Evolutionary conservation across 2,888 invertebrate species (phyloP).

Genomic region (Platynereis dumerilii): DNA sequence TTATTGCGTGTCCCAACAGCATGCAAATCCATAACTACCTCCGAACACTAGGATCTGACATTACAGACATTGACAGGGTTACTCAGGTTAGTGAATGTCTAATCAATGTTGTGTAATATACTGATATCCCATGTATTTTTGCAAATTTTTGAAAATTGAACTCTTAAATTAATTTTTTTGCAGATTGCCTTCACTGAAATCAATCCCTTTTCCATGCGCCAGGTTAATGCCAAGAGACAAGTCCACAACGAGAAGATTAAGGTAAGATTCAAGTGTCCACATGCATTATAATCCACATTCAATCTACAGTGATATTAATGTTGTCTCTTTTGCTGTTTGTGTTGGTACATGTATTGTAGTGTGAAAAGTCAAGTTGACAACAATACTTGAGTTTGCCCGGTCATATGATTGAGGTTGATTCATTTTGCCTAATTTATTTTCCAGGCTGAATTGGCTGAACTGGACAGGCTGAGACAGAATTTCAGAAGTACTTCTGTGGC

Average conservation of each 20-base stretch:
- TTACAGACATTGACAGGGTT: slow-evolving; percentile 52
- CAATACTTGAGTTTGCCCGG: neutral
- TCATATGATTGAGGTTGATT: no score
- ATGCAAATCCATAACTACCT: slow-evolving; percentile 50
- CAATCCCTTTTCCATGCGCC: slow-evolving; percentile 60
- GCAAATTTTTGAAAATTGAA: no score
- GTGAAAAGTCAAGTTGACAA: no score
- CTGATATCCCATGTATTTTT: neutral
- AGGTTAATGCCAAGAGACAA: slow-evolving; percentile 48
- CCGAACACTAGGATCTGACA: slow-evolving; percentile 52
- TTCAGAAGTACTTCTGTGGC: slow-evolving; percentile 18
- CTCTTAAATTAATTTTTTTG: no score
- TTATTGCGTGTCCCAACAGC: slow-evolving; percentile 41
- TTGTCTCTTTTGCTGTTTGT: no score
- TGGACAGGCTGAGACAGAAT: slow-evolving; percentile 24
- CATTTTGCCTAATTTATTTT: no score
- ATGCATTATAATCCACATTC: neutral
- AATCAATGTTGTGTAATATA: neutral
- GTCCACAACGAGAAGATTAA: slow-evolving; percentile 52
- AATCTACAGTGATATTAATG: no score
- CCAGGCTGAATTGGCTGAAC: slow-evolving; percentile 30
- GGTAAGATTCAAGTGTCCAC: slow-evolving; percentile 39
- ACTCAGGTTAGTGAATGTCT: slow-evolving; percentile 39
- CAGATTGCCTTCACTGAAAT: slow-evolving; percentile 60
- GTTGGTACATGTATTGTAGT: no score